phyloP scores from a whole-genome alignment of 2,888 invertebrate genomes.

The Clitarchus hookeri region DNA sequence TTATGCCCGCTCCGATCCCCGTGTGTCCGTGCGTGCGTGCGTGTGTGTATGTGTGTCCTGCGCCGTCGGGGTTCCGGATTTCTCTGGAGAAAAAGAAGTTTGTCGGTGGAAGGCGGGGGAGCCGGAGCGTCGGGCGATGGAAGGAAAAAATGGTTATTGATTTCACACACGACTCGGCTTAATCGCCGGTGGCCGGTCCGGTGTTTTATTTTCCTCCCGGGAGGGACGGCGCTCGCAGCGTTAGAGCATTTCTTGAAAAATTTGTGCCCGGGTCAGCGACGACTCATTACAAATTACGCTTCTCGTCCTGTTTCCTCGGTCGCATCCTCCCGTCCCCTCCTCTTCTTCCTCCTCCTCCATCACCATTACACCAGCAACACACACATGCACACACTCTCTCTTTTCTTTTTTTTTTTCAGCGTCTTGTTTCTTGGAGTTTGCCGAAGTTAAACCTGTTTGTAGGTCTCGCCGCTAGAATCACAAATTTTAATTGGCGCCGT shows the following conservation, averaged over 20 bases:
- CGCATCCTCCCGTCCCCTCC: not conserved
- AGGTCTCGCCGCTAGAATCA: not conserved
- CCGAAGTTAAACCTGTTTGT: not conserved
- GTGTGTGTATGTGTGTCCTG: not conserved
- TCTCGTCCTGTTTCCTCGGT: not conserved
- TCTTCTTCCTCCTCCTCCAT: too few relatives aligned
- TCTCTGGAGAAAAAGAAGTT: too few relatives aligned
- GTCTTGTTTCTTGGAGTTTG: not conserved
- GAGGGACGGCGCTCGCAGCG: not conserved
- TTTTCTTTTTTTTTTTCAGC: not conserved
- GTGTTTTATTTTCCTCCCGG: not conserved
- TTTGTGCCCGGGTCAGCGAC: slow-evolving; percentile 3
- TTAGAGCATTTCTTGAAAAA: not conserved
- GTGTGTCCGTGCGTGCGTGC: not conserved
- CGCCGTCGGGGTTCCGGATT: not conserved
- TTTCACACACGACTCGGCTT: slow-evolving; percentile 14
- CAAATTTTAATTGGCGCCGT: not conserved
- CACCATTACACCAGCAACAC: not conserved
- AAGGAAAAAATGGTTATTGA: not conserved
- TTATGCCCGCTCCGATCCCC: not conserved
- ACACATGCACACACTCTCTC: not conserved
- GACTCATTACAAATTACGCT: slow-evolving; percentile 1
- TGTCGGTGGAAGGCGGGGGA: not conserved
- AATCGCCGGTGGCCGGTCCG: slow-evolving; percentile 8
- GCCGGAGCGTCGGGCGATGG: not conserved